Base-by-base conservation (phyloP, 2,888 invertebrate genomes). In the Macrostomum cliftonense region DNA sequence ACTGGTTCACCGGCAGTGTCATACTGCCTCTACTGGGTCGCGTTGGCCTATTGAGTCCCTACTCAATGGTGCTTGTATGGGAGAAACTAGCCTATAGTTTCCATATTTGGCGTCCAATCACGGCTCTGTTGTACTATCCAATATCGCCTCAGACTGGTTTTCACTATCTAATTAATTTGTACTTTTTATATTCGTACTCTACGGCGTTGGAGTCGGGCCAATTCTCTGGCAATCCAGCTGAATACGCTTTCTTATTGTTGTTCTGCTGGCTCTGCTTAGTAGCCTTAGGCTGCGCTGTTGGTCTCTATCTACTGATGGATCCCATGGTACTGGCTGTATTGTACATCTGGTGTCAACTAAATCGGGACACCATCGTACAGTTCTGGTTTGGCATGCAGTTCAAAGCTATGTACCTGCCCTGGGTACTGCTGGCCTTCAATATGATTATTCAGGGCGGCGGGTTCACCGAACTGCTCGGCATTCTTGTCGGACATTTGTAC, bases 301-400 rank as follows among this genome's bases (percentile, higher is more conserved):
- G 45, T 9, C 59, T 62, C 20, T 72, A 83, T 79, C 72, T 89
- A 43, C 73, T 99, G 37, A 86, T 99, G 85, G 95, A 97, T 68
- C 83, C 89, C 1, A 85, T 97, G 83, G 87, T 99, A 1, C 74
- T 99, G 43, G 84, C 87, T 49, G 84, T 95, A 7, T 76, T 99
- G 43, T 99, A 99, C 59, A 78, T 99, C 1, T 97, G 95, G 95
- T 97, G 97, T 64, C 91, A 95, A 64, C 74, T 95, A 5, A 95
- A 99, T 72, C 86, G 71, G 57, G 91, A 97, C 61, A 78, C 79
- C 1, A 81, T 89, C 46, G 91, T 97, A 0, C 81, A 79, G 49
- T 99, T 99, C 71, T 97, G 95, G 97, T 99, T 99, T 68, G 97
- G 97, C 37, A 87, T 88, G 0, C 78, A 83, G 52, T 97, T 99